Conservation (phyloP, 2,888 invertebrate genomes). For the Dilophus febrilis region DNA sequence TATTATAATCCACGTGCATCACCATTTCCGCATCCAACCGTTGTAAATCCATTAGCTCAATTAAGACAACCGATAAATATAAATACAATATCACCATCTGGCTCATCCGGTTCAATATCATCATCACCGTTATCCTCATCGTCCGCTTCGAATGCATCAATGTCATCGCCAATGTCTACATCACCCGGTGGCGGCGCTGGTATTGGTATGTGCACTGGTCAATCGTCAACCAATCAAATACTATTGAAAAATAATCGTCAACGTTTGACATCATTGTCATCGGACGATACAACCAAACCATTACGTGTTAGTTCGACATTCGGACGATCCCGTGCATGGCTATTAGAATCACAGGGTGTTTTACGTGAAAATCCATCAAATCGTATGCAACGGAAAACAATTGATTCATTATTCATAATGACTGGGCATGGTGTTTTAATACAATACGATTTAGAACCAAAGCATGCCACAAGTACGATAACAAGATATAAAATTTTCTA, state of each 20-base stretch:
- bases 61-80: constrained; percentile 48
- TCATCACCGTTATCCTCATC: constrained; percentile 15
- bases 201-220: constrained; percentile 1
- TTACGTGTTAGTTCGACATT: constrained; percentile 65
- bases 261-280: constrained; percentile 52
- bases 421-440: constrained; percentile 74
- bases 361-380: constrained; percentile 26
- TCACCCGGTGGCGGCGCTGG: background rate
- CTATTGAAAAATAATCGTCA: constrained; percentile 30
- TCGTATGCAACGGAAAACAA: constrained; percentile 37
- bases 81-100: constrained; percentile 18
- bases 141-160: constrained; percentile 15
- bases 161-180: background rate
- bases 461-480: constrained; percentile 41
- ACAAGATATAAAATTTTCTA: constrained; percentile 9
- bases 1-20: constrained; percentile 80
- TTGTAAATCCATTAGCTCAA: constrained; percentile 68
- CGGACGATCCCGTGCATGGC: constrained; percentile 58
- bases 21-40: constrained; percentile 75
- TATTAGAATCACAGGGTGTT: constrained; percentile 33
- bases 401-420: constrained; percentile 79
- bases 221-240: constrained; percentile 21
- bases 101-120: background rate
- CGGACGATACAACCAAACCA: constrained; percentile 49
- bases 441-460: constrained; percentile 76